Evolutionary conservation across 2,888 invertebrate species (phyloP).

Genomic region (Heliconius ethilla): DNA sequence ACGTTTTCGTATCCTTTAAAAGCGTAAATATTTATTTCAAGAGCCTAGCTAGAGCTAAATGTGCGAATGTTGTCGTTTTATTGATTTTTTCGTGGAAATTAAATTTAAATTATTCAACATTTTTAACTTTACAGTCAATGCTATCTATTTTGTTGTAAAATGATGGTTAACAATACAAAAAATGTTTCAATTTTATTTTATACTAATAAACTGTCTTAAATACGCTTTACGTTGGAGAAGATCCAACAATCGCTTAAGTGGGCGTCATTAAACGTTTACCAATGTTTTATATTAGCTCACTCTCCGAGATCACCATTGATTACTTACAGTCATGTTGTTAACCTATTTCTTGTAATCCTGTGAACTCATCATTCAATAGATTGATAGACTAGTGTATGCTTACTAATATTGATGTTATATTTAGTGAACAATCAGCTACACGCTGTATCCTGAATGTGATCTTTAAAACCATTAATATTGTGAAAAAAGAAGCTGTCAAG

Average conservation of each 20-base stretch:
- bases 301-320: background rate
- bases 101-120: too few species aligned
- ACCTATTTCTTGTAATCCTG: background rate
- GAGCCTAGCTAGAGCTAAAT: background rate
- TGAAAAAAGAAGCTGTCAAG: too few species aligned
- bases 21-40: too few species aligned
- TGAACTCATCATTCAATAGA: background rate
- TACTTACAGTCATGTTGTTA: background rate
- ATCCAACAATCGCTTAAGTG: slow-evolving; percentile 1
- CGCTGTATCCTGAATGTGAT: too few species aligned
- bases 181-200: background rate
- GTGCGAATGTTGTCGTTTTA: too few species aligned
- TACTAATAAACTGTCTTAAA: background rate
- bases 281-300: background rate
- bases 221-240: background rate
- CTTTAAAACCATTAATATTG: too few species aligned
- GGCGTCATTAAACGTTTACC: slow-evolving; percentile 3
- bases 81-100: too few species aligned
- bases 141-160: too few species aligned
- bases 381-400: background rate
- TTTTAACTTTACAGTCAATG: too few species aligned
- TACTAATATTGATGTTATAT: background rate
- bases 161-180: too few species aligned
- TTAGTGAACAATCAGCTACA: too few species aligned
- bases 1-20: background rate